Percentiles rank a stretch among this genome's conserved stretches.
These are phyloP conservation scores for Augiades crinisus DNA, from an alignment of 2,888 invertebrate genomes.

Conservation along the genomic window DNA sequence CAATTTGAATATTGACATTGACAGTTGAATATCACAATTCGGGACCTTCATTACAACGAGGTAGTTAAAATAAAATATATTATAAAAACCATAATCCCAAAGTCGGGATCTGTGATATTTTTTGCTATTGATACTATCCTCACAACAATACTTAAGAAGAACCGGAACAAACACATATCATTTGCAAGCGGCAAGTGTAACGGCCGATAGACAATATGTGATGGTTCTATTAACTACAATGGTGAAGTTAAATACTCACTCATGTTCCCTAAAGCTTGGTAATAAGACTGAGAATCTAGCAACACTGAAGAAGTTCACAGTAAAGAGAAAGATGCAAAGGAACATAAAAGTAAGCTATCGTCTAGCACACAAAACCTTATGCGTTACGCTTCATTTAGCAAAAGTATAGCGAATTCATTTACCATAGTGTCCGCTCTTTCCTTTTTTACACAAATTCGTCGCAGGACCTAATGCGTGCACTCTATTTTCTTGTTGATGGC, in stretches of 20 bases:
- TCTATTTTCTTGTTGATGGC: conserved; percentile 45
- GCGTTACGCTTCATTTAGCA: conserved; percentile 77
- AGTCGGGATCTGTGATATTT: too few species aligned
- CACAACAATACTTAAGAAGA: conserved; percentile 43
- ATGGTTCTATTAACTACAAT: conserved; percentile 38
- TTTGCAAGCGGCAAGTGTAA: conserved; percentile 54
- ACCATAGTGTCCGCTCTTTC: conserved; percentile 51
- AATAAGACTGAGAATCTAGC: conserved; percentile 38
- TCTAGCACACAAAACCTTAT: conserved; percentile 55
- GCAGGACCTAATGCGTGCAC: conserved; percentile 44
- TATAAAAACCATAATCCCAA: too few species aligned
- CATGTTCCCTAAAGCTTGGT: background rate
- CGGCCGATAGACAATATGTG: conserved; percentile 59
- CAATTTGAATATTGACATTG: too few species aligned
- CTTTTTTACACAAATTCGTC: conserved; percentile 57
- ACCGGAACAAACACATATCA: conserved; percentile 61
- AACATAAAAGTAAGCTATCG: conserved; percentile 51
- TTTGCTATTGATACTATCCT: too few species aligned
- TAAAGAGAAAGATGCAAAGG: conserved; percentile 41
- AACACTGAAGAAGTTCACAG: conserved; percentile 9
- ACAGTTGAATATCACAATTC: too few species aligned
- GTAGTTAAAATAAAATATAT: too few species aligned
- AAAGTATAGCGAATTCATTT: conserved; percentile 76
- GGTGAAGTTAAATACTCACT: conserved; percentile 31
- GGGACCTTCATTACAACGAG: too few species aligned